phyloP scores from a whole-genome alignment of 2,888 invertebrate species.

The Rotaria magnacalcarata region DNA sequence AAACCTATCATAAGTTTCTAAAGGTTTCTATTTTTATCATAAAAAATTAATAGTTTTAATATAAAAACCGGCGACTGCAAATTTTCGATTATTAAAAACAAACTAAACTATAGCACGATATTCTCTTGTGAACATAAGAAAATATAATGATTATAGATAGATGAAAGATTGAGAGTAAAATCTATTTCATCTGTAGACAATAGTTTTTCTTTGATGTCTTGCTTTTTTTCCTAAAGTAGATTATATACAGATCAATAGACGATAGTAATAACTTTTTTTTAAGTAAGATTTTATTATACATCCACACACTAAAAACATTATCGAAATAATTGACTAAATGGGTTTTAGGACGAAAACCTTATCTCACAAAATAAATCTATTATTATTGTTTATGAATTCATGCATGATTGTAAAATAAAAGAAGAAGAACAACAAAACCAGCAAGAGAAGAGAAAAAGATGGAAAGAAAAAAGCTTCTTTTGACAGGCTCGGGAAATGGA shows the following conservation, averaged over 20 bases:
- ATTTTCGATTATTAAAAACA: too few relatives aligned
- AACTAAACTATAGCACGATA: too few relatives aligned
- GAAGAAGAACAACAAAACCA: background rate
- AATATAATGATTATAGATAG: too few relatives aligned
- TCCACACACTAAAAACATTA: background rate
- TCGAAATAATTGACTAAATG: background rate
- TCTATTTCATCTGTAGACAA: too few relatives aligned
- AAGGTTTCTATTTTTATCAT: too few relatives aligned
- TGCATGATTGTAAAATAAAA: background rate
- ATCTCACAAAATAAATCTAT: background rate
- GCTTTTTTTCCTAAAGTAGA: background rate
- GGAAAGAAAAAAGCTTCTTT: background rate
- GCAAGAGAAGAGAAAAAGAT: background rate
- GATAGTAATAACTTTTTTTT: background rate
- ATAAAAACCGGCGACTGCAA: too few relatives aligned
- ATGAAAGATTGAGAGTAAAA: too few relatives aligned
- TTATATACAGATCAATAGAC: background rate
- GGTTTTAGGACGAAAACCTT: background rate
- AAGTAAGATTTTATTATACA: background rate
- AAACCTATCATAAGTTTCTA: too few relatives aligned
- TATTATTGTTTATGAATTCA: slow-evolving; percentile 1
- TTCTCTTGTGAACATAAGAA: too few relatives aligned
- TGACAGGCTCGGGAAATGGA: background rate
- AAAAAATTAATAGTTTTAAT: too few relatives aligned
- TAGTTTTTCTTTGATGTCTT: background rate